These are phyloP conservation scores for Mormyrus proboscirostris DNA, from an alignment of 2,797 vertebrate genomes.

Conservation along the genomic window DNA sequence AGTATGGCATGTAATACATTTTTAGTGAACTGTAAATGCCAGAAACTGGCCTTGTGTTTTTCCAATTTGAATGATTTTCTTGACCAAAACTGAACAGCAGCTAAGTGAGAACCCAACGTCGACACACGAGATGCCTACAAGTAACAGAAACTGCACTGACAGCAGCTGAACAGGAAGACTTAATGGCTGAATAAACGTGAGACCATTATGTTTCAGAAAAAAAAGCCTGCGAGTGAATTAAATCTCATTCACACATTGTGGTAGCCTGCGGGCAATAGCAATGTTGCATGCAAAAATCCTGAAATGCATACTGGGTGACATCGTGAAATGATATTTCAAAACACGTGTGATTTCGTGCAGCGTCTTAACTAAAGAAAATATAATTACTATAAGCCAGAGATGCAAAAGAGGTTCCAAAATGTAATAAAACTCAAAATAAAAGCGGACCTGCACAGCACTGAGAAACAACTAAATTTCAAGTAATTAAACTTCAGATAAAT, in stretches of 20 bases:
- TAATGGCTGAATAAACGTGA: neutral
- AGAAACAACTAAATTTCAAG: constrained; percentile 62
- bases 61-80: neutral
- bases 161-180: neutral
- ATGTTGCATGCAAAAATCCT: neutral
- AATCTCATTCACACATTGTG: neutral
- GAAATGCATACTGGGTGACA: neutral
- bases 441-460: constrained; percentile 56
- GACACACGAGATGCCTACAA: neutral
- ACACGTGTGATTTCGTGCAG: constrained; percentile 18
- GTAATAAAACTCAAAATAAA: constrained; percentile 48
- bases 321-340: constrained; percentile 36
- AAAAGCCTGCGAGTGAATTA: neutral
- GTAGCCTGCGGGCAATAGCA: neutral
- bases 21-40: neutral
- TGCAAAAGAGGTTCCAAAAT: constrained; percentile 43
- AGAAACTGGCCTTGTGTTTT: neutral
- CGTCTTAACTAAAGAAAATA: neutral
- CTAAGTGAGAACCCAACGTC: neutral
- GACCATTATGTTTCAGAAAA: neutral
- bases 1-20: neutral
- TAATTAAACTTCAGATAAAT: constrained; percentile 69
- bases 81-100: neutral
- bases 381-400: neutral
- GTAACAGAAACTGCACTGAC: neutral